Percentiles rank a stretch among this genome's conserved stretches.
phyloP scores from a whole-genome alignment of 1,140 invertebrate genomes.

The Zaprionus camerounensis region DNA sequence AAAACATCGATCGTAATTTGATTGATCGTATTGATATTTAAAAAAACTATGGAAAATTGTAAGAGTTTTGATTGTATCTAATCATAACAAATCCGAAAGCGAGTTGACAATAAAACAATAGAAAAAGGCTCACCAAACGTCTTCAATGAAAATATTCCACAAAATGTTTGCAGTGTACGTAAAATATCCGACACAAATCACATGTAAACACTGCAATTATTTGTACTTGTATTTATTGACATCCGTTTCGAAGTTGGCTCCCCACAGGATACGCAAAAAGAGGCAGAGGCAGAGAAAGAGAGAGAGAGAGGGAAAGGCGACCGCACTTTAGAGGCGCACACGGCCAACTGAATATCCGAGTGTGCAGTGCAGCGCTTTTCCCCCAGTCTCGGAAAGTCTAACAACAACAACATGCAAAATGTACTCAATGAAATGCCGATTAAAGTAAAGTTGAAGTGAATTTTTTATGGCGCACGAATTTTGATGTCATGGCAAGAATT shows the following conservation, averaged over 20 bases:
- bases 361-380: slow-evolving; percentile 43
- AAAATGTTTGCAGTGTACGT: neutral
- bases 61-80: neutral
- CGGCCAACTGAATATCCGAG: slow-evolving; percentile 60
- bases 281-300: neutral
- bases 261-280: neutral
- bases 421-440: slow-evolving; percentile 74
- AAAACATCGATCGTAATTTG: neutral
- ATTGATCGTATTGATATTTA: neutral
- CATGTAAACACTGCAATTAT: neutral
- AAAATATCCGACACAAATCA: neutral
- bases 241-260: neutral
- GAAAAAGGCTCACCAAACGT: neutral
- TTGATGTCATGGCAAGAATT: slow-evolving; percentile 65
- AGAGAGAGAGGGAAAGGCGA: slow-evolving; percentile 30
- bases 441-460: slow-evolving; percentile 64
- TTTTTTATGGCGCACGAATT: slow-evolving; percentile 63
- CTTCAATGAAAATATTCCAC: neutral
- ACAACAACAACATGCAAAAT: slow-evolving; percentile 43
- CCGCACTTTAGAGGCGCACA: slow-evolving; percentile 58
- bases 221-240: neutral
- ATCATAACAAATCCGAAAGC: no score
- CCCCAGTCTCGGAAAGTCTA: slow-evolving; percentile 26
- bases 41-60: neutral
- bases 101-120: neutral